Conservation (phyloP, 2,797 vertebrate species). For the Danio tinwini region DNA sequence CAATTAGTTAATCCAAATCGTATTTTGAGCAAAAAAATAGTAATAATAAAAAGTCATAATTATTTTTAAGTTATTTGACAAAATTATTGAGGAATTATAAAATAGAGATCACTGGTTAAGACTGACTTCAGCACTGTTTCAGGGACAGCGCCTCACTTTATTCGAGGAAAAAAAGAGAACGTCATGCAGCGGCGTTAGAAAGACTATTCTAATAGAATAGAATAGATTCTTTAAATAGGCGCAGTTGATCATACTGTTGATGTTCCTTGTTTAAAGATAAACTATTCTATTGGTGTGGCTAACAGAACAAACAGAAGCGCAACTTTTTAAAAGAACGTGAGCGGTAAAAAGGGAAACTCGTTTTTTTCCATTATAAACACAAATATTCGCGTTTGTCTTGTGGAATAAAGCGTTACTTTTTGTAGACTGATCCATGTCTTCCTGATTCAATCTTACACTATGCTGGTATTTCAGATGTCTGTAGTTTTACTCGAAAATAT, state of each 20-base stretch:
- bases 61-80: not conserved
- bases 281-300: no score
- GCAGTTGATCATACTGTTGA: not conserved
- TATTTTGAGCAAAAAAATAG: not conserved
- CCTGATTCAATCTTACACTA: constrained; percentile 48
- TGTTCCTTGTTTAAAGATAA: not conserved
- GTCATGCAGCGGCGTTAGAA: not conserved
- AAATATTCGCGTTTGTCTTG: no score
- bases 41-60: no score
- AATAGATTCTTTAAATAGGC: not conserved
- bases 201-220: not conserved
- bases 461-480: constrained; percentile 57
- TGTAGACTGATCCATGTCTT: not conserved
- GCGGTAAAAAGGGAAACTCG: not conserved
- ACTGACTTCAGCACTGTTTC: constrained; percentile 55
- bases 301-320: not conserved
- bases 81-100: not conserved
- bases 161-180: not conserved
- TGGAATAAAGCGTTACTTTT: constrained; percentile 7
- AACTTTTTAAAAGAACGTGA: not conserved
- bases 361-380: no score
- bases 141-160: constrained; percentile 57
- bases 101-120: not conserved
- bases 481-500: constrained; percentile 5
- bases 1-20: not conserved